Evolutionary conservation across 2,797 vertebrate species (phyloP).

Genomic region (Gallirallus australis): DNA sequence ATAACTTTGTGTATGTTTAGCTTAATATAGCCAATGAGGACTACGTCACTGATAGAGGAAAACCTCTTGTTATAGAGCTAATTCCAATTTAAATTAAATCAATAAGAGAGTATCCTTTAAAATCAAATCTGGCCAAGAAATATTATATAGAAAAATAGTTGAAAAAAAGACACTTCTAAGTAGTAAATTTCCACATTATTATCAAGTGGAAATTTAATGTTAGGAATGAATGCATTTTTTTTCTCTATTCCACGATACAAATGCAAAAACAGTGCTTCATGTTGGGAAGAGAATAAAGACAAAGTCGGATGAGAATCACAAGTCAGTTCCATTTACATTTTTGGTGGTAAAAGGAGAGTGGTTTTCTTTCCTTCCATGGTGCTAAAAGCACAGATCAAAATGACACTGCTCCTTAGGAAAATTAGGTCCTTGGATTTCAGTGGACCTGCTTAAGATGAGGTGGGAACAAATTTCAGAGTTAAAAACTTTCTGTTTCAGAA

Average conservation of each 20-base stretch:
- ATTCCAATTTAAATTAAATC: not conserved
- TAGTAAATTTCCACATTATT: not conserved
- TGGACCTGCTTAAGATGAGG: not conserved
- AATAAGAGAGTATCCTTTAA: not conserved
- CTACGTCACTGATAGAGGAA: not conserved
- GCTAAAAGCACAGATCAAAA: constrained; percentile 9
- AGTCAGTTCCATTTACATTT: not conserved
- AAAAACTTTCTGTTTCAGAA: not conserved
- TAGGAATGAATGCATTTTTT: not conserved
- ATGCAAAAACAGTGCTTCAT: not conserved
- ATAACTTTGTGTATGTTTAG: not conserved
- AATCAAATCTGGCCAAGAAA: not conserved
- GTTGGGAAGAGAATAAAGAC: not conserved
- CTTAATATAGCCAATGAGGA: not conserved
- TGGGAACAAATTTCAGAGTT: not conserved
- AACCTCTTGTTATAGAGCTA: not conserved
- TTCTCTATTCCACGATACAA: not conserved
- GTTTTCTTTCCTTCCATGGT: not conserved
- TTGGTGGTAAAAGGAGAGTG: not conserved
- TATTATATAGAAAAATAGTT: not conserved
- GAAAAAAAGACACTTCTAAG: not conserved
- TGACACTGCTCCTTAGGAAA: not conserved
- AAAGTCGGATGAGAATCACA: not conserved
- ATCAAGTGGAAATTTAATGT: not conserved
- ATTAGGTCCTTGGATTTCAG: not conserved